Evolutionary conservation across 1,140 invertebrate species (phyloP), one percentile per base, ranked within the genome.

Genomic region (Rhopalosiphum padi): DNA sequence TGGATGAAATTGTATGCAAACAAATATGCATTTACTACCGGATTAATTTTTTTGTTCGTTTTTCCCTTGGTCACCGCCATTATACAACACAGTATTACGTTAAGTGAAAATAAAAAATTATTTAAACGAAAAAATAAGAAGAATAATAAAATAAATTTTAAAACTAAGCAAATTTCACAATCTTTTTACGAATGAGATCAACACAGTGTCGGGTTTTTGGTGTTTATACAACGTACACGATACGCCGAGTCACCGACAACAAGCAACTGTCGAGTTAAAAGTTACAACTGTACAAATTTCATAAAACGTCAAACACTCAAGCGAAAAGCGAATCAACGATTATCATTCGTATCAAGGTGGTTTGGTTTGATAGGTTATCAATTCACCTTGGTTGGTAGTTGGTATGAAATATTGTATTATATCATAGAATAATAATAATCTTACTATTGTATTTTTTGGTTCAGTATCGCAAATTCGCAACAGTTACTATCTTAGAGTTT

Each of bases 1-100:
- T 95, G 95, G 77, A 94, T 30, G 6, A 95, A 95, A 95, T 95
- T 96, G 93, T 96, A 96, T 51, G 93, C 48, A 23, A 95, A 94
- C 89, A 96, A 94, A 94, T 96, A 96, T 0, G 95, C 85, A 94
- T 95, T 95, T 1, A 94, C 94, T 6, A 95, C n/a, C 23, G 53
- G 35, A 9, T 94, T 93, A 18, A 93, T 94, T 94, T 95, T 94
- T 53, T 95, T 95, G 41, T 46, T 94, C 9, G 83, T 46, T 37
- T 51, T 91, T 11, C 41, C 55, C n/a, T 94, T 91, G 37, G 93
- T 18, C 2, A 48, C 93, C n/a, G 88, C 83, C n/a, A 85, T 93
- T 22, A 41, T 90, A 35, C 4, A 18, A 68, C 60, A 68, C 11
- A n/a, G 30, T n/a, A 68, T 68, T 68, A 77, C 18, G 4, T n/a